Evolutionary conservation across 2,888 invertebrate genomes (phyloP), one percentile per base, ranked within the genome.

Genomic region (Amiota mariae): DNA sequence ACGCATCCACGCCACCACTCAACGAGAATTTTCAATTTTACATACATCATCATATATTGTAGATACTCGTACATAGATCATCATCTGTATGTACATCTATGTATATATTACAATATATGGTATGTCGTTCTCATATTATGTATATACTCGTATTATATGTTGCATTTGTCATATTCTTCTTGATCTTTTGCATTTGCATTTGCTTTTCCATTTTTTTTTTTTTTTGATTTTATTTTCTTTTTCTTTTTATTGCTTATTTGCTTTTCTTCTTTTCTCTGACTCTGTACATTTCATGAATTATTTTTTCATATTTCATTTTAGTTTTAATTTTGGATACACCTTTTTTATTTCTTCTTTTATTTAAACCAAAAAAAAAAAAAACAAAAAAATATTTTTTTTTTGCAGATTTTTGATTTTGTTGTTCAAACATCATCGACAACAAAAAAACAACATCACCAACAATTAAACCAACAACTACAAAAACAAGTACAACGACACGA

Each of bases 401-500:
- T 87, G 85, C 87, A 87, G 87, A 87, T 87, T 87, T 87, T 87
- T 87, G 87, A 87, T 87, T 88, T 87, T 87, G 82, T 85, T 87
- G 82, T 85, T 87, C 84, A 85, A 82, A 84, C 85, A 86, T 86
- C 85, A 84, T 82, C 85, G 79, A 77, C 78, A 78, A 79, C 81
- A 76, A 79, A 76, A 79, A 77, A 77, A 73, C 77, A 79, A 72
- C 74, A 78, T 75, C 74, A 80, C 72, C 76, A 79, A 76, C 70
- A 78, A 80, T 73, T 80, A 77, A 75, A 77, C 78, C 82, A 78
- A 80, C 82, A 79, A 77, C 77, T 78, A 80, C 85, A 77, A 81
- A 82, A 57, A 77, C 85, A 72, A 57, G 47, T 36, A 67, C 24
- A 54, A 63, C 75, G 66, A 77, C 76, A 81, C 86, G 82, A 89